These are phyloP conservation scores for Kuschelorhynchus macadamiae DNA, from an alignment of 2,888 invertebrate species.

Conservation along the genomic window DNA sequence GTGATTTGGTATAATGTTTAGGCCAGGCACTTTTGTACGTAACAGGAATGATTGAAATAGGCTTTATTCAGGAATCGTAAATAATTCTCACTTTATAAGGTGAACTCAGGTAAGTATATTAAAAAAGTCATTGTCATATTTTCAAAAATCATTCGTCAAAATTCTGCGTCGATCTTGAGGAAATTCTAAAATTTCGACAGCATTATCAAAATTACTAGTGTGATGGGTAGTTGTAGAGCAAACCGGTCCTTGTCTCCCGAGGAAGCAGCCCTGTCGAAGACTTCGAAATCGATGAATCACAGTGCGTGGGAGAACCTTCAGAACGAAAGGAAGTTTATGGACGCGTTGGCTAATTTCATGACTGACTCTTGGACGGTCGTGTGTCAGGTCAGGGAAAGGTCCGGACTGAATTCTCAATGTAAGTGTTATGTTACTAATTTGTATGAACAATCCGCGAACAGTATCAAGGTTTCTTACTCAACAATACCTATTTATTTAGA, in stretches of 20 bases:
- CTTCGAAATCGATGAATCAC: constrained; percentile 25
- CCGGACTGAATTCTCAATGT: constrained; percentile 35
- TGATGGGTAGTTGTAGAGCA: neutral
- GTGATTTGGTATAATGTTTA: no score
- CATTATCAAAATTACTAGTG: neutral
- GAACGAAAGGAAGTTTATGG: constrained; percentile 28
- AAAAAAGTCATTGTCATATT: no score
- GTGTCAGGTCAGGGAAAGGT: constrained; percentile 31
- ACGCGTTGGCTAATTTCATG: constrained; percentile 32
- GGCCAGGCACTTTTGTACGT: no score
- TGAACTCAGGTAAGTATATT: no score
- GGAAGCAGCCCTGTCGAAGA: constrained; percentile 6
- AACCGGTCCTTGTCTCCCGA: neutral
- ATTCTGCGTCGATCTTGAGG: no score
- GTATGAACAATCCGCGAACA: no score
- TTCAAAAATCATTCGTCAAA: no score
- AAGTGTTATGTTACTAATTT: constrained; percentile 12
- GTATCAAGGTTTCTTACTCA: no score
- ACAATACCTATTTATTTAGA: no score
- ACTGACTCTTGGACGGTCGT: constrained; percentile 38
- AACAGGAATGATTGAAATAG: no score
- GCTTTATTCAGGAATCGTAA: no score
- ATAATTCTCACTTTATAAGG: no score
- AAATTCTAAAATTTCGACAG: neutral
- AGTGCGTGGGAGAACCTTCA: constrained; percentile 22